Conservation (phyloP, 2,797 vertebrate genomes). For the Acanthis flammea region DNA sequence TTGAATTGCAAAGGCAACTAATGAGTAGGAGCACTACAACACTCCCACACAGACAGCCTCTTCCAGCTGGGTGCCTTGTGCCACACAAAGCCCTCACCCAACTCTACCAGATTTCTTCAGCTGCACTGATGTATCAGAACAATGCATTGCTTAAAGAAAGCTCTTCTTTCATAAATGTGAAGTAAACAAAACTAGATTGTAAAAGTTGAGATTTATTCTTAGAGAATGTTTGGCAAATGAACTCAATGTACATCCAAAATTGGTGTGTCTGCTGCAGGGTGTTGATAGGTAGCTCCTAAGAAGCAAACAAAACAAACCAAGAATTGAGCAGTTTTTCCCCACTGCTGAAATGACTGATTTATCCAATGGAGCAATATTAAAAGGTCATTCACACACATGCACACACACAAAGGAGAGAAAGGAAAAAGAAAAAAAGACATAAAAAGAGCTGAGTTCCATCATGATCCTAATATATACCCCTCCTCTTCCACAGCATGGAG, state of each 20-base stretch:
- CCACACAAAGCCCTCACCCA: background rate
- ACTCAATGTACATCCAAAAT: background rate
- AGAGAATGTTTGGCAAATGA: background rate
- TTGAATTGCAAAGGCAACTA: slow-evolving; percentile 83
- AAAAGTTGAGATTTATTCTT: background rate
- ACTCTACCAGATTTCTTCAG: background rate
- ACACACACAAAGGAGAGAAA: fast-evolving
- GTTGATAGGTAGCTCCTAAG: background rate
- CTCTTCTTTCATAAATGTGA: background rate
- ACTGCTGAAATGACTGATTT: background rate
- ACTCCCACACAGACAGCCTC: slow-evolving; percentile 69
- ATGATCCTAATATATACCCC: background rate
- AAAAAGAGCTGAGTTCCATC: background rate
- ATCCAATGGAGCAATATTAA: background rate
- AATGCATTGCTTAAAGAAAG: background rate
- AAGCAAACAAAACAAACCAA: background rate
- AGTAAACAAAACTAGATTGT: background rate
- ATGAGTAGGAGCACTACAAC: slow-evolving; percentile 71
- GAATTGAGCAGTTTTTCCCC: background rate
- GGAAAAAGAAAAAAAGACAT: background rate
- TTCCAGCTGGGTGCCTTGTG: slow-evolving; percentile 36
- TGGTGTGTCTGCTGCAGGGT: background rate
- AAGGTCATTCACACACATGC: background rate
- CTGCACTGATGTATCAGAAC: background rate
- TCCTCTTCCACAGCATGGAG: background rate